Percentiles rank a stretch among this genome's conserved stretches.
phyloP scores from a whole-genome alignment of 2,888 invertebrate species.

The Maniola hyperantus region DNA sequence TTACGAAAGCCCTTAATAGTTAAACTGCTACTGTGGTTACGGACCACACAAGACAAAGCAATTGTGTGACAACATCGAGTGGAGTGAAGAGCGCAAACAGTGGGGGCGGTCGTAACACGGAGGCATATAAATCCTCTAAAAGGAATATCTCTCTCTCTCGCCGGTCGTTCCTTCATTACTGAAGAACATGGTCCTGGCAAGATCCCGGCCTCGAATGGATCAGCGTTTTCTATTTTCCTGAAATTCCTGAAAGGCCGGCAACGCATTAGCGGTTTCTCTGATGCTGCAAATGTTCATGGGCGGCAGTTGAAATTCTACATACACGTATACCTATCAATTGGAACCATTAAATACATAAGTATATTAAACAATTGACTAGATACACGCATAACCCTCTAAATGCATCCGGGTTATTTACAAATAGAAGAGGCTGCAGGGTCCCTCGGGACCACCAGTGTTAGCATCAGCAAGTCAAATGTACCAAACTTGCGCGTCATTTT shows the following conservation, averaged over 20 bases:
- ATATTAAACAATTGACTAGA: constrained; percentile 37
- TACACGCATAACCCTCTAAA: constrained; percentile 31
- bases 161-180: too few relatives aligned
- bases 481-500: constrained; percentile 57
- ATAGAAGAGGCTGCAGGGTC: constrained; percentile 59
- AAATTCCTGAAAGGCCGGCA: too few relatives aligned
- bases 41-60: constrained; percentile 56
- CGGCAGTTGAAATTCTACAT: not conserved
- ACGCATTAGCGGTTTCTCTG: too few relatives aligned
- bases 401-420: constrained; percentile 62
- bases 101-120: constrained; percentile 65
- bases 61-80: constrained; percentile 68
- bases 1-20: constrained; percentile 31
- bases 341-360: not conserved
- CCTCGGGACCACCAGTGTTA: constrained; percentile 68
- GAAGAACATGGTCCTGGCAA: too few relatives aligned
- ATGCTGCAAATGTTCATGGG: too few relatives aligned
- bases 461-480: constrained; percentile 72
- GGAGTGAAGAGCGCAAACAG: constrained; percentile 66
- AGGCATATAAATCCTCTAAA: constrained; percentile 37
- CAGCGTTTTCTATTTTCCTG: too few relatives aligned
- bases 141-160: too few relatives aligned
- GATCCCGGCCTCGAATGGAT: too few relatives aligned
- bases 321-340: too few relatives aligned
- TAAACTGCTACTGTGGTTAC: constrained; percentile 39